Evolutionary conservation across 2,113 vertebrate genomes (phyloP).

Genomic region (Pelvicachromis taeniatus): DNA sequence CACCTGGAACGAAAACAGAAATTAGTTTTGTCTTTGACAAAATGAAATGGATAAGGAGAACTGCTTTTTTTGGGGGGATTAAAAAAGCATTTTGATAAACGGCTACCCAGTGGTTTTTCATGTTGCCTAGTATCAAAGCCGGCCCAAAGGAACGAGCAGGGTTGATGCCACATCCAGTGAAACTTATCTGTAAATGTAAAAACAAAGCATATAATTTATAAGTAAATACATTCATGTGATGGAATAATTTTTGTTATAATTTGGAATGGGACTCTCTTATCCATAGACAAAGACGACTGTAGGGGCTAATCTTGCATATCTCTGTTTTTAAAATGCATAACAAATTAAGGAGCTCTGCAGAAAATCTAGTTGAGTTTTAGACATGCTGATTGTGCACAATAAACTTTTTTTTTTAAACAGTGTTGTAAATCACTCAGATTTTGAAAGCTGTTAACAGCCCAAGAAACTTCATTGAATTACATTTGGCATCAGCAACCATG

Average conservation of each 20-base stretch:
- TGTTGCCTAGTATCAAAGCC: constrained; percentile 71
- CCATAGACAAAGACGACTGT: background rate
- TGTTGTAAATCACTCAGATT: background rate
- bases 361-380: background rate
- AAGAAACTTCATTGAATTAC: background rate
- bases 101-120: constrained; percentile 83
- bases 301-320: background rate
- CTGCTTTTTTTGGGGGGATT: background rate
- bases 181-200: constrained; percentile 78
- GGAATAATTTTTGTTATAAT: background rate
- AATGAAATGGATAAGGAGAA: background rate
- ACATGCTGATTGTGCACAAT: background rate
- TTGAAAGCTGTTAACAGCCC: background rate
- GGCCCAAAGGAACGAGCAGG: constrained; percentile 87
- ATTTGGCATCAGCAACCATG: background rate
- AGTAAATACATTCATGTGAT: background rate
- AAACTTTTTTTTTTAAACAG: background rate
- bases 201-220: background rate
- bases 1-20: constrained; percentile 38
- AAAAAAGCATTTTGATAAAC: background rate
- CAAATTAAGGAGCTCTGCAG: background rate
- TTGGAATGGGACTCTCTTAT: background rate
- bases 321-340: background rate
- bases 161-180: constrained; percentile 86
- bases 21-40: background rate